Conservation (phyloP, 2,888 invertebrate genomes). For the Anthophora plumipes region DNA sequence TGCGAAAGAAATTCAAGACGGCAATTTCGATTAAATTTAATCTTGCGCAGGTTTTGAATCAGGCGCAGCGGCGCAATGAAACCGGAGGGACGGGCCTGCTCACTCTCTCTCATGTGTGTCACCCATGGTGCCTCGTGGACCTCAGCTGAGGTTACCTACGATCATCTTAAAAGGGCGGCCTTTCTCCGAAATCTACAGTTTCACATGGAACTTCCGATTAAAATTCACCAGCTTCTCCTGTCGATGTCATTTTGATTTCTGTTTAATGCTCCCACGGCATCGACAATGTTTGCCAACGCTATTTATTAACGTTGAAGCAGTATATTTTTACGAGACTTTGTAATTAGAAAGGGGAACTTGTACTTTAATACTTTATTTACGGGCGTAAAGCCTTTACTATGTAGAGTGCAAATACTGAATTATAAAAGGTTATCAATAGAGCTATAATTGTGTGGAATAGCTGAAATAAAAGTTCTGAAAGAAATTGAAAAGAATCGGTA, state of each 20-base stretch:
- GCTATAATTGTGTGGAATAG: too few species aligned
- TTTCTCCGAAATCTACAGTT: conserved; percentile 67
- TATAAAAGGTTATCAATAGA: too few species aligned
- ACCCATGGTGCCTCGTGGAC: conserved; percentile 49
- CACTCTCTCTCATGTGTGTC: conserved; percentile 64
- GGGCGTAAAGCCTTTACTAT: too few species aligned
- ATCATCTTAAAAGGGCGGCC: conserved; percentile 57
- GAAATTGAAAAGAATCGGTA: too few species aligned
- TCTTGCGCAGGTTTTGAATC: conserved; percentile 75
- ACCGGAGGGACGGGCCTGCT: conserved; percentile 65
- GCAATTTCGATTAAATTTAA: conserved; percentile 79
- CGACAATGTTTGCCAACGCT: background rate
- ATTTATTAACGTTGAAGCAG: background rate
- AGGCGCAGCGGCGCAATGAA: conserved; percentile 71
- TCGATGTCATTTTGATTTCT: conserved; percentile 32
- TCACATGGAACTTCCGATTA: conserved; percentile 61
- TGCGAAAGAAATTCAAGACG: conserved; percentile 78
- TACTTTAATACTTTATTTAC: too few species aligned
- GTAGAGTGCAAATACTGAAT: too few species aligned
- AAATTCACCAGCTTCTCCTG: conserved; percentile 38
- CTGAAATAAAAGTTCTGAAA: too few species aligned
- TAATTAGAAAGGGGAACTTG: too few species aligned
- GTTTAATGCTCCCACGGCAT: conserved; percentile 12
- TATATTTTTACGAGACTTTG: background rate
- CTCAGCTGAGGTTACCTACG: conserved; percentile 71